Evolutionary conservation across 2,888 invertebrate species (phyloP), one percentile per base, ranked within the genome.

Genomic region (Elmis aenea): DNA sequence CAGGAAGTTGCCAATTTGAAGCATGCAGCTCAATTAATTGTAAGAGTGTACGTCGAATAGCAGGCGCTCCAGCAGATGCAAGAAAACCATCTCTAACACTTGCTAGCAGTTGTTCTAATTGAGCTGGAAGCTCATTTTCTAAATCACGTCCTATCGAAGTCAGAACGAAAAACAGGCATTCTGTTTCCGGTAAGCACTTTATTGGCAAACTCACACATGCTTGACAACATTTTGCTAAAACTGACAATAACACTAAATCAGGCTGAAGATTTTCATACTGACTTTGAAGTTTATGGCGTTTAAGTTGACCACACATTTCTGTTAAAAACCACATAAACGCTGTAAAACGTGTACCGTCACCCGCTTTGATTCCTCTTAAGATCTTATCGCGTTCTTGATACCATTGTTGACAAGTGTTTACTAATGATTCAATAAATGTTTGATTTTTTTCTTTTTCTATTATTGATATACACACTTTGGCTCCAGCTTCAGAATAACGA

Each of bases 1-100:
- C 89, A 11, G 90, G 86, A 48, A 93, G 75, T 64, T 89, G 87
- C 92, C 92, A 93, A 65, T 86, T 83, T 1, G 88, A 86, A 1
- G 92, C 91, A 67, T 89, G 87, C 36, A 92, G 74, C 67, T 93
- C 93, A 51, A 93, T 90, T 37, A 93, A 74, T 68, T 93, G 92
- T 45, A 92, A 74, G 38, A 93, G 73, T 2, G 89, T 90, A 62
- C 88, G 85, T 51, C 87, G 79, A 44, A 87, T 85, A 48, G 81
- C 78, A 2, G 86, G 81, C 28, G 83, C 77, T 10, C 84, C 83
- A 16, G 75, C 76, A 23, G 79, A 77, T 8, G 83, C 77, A 52
- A 92, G 75, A 71, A 92, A 90, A 5, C 87, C 87, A 69, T 92
- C 91, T 33, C 91, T 76, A 23, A 92, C 85, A 43, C 81, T 79